A percentile compares a stretch with the other conserved stretches of the same genome.
Conservation (phyloP, 2,113 vertebrate genomes). For the Arizona elegans region DNA sequence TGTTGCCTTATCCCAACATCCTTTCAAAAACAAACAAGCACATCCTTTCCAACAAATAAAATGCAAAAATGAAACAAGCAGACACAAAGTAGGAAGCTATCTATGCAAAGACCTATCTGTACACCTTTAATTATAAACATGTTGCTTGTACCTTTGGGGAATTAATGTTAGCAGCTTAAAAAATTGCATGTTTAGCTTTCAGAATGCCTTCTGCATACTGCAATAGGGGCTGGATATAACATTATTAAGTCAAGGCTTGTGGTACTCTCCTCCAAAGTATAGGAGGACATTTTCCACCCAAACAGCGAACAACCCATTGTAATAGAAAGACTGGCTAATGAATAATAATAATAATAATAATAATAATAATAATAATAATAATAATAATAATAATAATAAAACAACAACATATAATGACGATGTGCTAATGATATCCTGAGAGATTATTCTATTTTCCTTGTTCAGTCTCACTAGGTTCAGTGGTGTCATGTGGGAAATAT, state of each 20-base stretch:
- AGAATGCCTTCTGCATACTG: neutral
- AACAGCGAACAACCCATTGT: neutral
- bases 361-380: too few relatives aligned
- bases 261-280: neutral
- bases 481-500: neutral
- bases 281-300: neutral
- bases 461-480: neutral
- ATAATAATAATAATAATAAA: too few relatives aligned
- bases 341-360: neutral
- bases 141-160: neutral
- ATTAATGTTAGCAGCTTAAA: neutral
- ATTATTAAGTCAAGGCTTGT: neutral
- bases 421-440: neutral
- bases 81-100: neutral
- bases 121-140: neutral
- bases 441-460: neutral
- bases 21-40: neutral
- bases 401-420: neutral
- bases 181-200: neutral
- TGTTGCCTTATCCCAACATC: neutral
- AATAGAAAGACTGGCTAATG: neutral
- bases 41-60: neutral
- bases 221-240: neutral
- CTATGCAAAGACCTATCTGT: neutral
- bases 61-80: neutral